phyloP scores from a whole-genome alignment of 2,888 invertebrate species.

The Pseudanteris insignis region DNA sequence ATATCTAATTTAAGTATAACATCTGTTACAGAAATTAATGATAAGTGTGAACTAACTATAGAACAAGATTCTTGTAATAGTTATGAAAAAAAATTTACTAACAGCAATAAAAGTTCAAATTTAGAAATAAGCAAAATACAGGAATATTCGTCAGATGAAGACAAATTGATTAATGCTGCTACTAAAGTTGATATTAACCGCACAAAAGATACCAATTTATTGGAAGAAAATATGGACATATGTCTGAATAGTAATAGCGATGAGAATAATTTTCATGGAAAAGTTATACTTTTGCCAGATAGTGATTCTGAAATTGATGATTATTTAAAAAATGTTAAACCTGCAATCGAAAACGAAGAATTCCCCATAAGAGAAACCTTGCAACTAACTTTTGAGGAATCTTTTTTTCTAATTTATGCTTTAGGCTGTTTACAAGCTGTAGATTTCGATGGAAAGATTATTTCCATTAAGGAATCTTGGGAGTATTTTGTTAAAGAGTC shows the following conservation, averaged over 20 bases:
- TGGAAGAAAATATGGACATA: constrained; percentile 32
- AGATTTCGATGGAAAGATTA: constrained; percentile 67
- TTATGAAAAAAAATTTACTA: constrained; percentile 1
- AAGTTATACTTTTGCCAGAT: constrained; percentile 73
- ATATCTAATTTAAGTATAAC: no score
- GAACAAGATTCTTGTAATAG: constrained; percentile 2
- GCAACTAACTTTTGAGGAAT: constrained; percentile 78
- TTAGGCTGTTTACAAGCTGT: constrained; percentile 75
- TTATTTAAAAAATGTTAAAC: constrained; percentile 72
- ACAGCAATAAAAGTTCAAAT: not conserved
- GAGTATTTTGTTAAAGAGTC: constrained; percentile 71
- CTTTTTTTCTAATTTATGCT: constrained; percentile 77
- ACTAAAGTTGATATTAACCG: no score
- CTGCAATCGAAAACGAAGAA: constrained; percentile 71
- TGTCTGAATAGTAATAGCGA: constrained; percentile 40
- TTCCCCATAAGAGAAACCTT: constrained; percentile 73
- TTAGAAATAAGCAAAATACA: constrained; percentile 27
- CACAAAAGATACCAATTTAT: constrained; percentile 47
- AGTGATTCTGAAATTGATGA: constrained; percentile 74
- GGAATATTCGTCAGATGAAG: constrained; percentile 28
- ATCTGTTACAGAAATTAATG: no score
- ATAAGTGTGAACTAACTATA: no score
- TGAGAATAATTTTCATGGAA: constrained; percentile 53
- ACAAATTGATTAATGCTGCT: no score
- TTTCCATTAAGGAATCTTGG: constrained; percentile 71